A percentile compares a stretch with the other conserved stretches of the same genome.
Evolutionary conservation across 2,113 vertebrate genomes (phyloP).

Genomic region (Passer montanus): DNA sequence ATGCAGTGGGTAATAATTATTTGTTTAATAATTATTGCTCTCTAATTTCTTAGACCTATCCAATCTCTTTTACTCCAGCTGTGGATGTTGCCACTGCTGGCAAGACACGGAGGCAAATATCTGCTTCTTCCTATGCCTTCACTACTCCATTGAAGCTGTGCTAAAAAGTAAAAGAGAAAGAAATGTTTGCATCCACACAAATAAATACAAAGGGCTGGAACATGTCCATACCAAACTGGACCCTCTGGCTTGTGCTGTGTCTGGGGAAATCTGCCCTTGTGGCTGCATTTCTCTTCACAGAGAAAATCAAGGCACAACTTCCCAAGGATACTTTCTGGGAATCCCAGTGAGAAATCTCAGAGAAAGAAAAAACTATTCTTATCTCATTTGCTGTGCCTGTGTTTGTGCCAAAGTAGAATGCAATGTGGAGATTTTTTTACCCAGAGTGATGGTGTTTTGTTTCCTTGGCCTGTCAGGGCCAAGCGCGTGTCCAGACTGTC

Average conservation of each 20-base stretch:
- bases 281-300: too few relatives aligned
- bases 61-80: not conserved
- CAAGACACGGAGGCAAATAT: not conserved
- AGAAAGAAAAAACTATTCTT: too few relatives aligned
- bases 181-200: not conserved
- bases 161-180: not conserved
- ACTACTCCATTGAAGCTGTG: not conserved
- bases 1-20: not conserved
- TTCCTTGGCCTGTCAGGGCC: too few relatives aligned
- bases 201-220: not conserved
- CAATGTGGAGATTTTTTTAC: too few relatives aligned
- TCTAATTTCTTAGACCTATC: not conserved
- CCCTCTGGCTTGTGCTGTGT: fast-evolving
- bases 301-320: too few relatives aligned
- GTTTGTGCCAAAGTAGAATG: too few relatives aligned
- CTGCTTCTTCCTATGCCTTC: not conserved
- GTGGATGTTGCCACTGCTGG: not conserved
- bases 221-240: not conserved
- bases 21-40: not conserved
- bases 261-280: not conserved
- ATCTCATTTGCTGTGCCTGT: too few relatives aligned
- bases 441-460: too few relatives aligned
- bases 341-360: too few relatives aligned
- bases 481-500: too few relatives aligned
- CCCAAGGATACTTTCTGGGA: too few relatives aligned